These are phyloP conservation scores for Bryconaethiops microstoma DNA, from an alignment of 2,797 vertebrate genomes.

Conservation along the genomic window DNA sequence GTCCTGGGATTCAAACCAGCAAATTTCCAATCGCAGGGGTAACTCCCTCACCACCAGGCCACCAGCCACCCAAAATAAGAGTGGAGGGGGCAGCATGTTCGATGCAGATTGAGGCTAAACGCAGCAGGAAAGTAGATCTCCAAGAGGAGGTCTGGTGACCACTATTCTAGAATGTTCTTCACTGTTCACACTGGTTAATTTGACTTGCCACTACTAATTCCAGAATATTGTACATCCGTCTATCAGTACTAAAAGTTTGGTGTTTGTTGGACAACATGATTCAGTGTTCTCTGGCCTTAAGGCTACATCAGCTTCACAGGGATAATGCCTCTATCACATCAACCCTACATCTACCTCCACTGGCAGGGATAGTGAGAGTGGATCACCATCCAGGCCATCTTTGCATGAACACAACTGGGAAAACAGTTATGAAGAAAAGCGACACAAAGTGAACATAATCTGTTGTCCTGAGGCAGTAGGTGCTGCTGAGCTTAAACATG, in stretches of 20 bases:
- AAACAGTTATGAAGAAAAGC: conserved; percentile 6
- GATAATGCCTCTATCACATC: conserved; percentile 36
- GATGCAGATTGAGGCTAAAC: too few species aligned
- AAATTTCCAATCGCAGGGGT: too few species aligned
- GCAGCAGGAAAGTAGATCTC: too few species aligned
- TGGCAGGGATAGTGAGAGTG: background rate
- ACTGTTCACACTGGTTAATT: background rate
- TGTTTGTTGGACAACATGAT: background rate
- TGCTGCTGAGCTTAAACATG: background rate
- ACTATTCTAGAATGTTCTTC: too few species aligned
- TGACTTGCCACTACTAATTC: background rate
- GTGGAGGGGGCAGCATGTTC: too few species aligned
- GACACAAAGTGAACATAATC: background rate
- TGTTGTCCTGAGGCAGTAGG: background rate
- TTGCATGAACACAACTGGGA: conserved; percentile 19
- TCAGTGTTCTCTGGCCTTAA: background rate
- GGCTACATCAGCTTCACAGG: conserved; percentile 23
- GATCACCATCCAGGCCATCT: conserved; percentile 21
- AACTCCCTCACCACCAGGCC: too few species aligned
- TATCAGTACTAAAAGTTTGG: background rate
- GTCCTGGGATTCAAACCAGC: too few species aligned
- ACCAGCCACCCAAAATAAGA: too few species aligned
- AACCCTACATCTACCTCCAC: conserved; percentile 28
- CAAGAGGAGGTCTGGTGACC: too few species aligned
- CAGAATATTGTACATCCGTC: background rate